Conservation (phyloP, 2,113 vertebrate species). For the Dicentrarchus labrax region DNA sequence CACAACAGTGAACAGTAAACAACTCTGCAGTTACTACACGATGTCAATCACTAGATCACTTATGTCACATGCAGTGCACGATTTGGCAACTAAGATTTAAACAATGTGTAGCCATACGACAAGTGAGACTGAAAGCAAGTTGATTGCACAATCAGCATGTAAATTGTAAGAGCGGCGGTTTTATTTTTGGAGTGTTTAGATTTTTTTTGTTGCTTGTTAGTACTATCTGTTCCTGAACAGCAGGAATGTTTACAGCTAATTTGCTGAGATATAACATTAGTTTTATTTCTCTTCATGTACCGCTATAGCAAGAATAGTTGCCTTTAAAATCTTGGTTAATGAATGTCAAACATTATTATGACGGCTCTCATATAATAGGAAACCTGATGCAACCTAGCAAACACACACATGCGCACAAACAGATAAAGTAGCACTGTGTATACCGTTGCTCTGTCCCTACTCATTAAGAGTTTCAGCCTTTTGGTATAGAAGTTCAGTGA, state of each 20-base stretch:
- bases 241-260: constrained; percentile 13
- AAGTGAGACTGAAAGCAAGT: neutral
- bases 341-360: constrained; percentile 15
- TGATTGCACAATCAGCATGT: constrained; percentile 16
- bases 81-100: neutral
- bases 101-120: neutral
- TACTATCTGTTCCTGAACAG: constrained; percentile 4
- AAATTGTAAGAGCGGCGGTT: constrained; percentile 29
- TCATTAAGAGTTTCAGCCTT: constrained; percentile 58
- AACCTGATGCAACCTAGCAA: constrained; percentile 20
- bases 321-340: constrained; percentile 1
- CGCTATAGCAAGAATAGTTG: neutral
- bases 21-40: neutral
- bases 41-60: constrained; percentile 6
- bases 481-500: constrained; percentile 45
- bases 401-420: constrained; percentile 16
- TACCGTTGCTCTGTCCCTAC: constrained; percentile 14
- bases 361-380: neutral
- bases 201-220: constrained; percentile 2
- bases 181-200: constrained; percentile 23
- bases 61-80: neutral
- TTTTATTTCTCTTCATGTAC: constrained; percentile 9
- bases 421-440: constrained; percentile 30
- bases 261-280: neutral
- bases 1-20: constrained; percentile 17